A percentile compares a stretch with the other conserved stretches of the same genome.
Conservation (phyloP, 2,113 vertebrate genomes). For the Carlito syrichta region DNA sequence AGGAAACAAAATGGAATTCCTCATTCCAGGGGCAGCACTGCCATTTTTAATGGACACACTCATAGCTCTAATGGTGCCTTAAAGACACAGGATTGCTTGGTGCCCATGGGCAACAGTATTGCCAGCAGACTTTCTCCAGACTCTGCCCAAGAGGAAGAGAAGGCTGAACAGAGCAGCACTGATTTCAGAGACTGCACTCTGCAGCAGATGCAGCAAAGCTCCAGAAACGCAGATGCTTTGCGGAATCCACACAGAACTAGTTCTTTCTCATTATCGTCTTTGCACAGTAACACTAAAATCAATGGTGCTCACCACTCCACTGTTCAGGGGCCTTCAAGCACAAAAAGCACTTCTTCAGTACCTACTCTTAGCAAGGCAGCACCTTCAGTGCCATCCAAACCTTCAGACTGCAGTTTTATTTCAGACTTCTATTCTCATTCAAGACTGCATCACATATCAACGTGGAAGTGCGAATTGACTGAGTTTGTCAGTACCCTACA, state of each 20-base stretch:
- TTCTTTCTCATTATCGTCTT: constrained; percentile 78
- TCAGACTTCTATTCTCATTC: constrained; percentile 96
- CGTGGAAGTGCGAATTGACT: constrained; percentile 93
- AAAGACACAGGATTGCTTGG: constrained; percentile 87
- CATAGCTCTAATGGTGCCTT: constrained; percentile 94
- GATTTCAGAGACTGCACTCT: constrained; percentile 81
- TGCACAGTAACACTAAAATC: constrained; percentile 86
- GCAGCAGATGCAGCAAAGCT: constrained; percentile 79
- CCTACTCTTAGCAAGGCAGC: constrained; percentile 75
- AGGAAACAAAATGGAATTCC: constrained; percentile 79
- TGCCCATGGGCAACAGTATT: constrained; percentile 74
- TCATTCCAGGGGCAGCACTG: constrained; percentile 77
- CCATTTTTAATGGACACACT: constrained; percentile 89
- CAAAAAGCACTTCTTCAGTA: constrained; percentile 85
- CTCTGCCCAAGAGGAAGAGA: constrained; percentile 73
- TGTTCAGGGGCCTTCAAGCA: constrained; percentile 87
- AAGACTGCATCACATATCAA: constrained; percentile 97
- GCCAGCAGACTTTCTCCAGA: constrained; percentile 74
- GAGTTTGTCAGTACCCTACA: constrained; percentile 95
- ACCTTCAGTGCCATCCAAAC: constrained; percentile 79
- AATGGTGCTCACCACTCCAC: constrained; percentile 91
- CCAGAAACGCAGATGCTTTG: constrained; percentile 72
- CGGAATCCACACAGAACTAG: constrained; percentile 83
- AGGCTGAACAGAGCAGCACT: constrained; percentile 72
- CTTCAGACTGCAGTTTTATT: constrained; percentile 89